Percentiles rank a stretch among this genome's conserved stretches.
Conservation (phyloP, 2,888 invertebrate genomes). For the Ormia ochracea region DNA sequence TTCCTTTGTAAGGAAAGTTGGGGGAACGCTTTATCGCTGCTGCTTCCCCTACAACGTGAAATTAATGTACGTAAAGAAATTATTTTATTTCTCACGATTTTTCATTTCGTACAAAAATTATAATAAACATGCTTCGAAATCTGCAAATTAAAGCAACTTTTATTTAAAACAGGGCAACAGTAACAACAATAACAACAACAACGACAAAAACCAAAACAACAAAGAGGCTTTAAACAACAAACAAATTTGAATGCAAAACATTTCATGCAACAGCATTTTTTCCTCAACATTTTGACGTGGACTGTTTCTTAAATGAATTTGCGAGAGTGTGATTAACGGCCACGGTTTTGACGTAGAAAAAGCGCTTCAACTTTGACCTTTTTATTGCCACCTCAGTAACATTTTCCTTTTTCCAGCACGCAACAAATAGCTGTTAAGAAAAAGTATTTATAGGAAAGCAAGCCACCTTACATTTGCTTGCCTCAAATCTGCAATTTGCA, state of each 20-base stretch:
- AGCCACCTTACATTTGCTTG: not conserved
- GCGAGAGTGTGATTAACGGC: not conserved
- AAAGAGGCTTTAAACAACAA: slow-evolving; percentile 1
- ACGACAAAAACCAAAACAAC: not conserved
- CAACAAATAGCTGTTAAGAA: not conserved
- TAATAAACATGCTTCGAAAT: slow-evolving; percentile 31
- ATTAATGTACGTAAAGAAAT: not conserved
- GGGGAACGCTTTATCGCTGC: not conserved
- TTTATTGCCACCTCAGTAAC: slow-evolving; percentile 32
- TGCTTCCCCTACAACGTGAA: not conserved
- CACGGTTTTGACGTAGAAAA: slow-evolving; percentile 31
- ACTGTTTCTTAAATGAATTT: not conserved
- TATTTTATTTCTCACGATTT: slow-evolving; percentile 42
- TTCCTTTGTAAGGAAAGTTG: too few species aligned
- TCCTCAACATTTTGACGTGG: not conserved
- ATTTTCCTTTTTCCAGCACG: not conserved
- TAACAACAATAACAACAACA: too few species aligned
- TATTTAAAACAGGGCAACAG: not conserved
- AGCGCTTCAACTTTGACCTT: slow-evolving; percentile 44
- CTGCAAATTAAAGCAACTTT: slow-evolving; percentile 10
- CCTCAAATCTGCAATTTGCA: not conserved
- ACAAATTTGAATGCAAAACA: slow-evolving; percentile 27
- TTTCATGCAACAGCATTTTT: slow-evolving; percentile 20
- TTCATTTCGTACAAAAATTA: not conserved
- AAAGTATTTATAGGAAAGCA: slow-evolving; percentile 4